A percentile compares a stretch with the other conserved stretches of the same genome.
phyloP scores from a whole-genome alignment of 2,113 vertebrate species.

The Osmerus eperlanus region DNA sequence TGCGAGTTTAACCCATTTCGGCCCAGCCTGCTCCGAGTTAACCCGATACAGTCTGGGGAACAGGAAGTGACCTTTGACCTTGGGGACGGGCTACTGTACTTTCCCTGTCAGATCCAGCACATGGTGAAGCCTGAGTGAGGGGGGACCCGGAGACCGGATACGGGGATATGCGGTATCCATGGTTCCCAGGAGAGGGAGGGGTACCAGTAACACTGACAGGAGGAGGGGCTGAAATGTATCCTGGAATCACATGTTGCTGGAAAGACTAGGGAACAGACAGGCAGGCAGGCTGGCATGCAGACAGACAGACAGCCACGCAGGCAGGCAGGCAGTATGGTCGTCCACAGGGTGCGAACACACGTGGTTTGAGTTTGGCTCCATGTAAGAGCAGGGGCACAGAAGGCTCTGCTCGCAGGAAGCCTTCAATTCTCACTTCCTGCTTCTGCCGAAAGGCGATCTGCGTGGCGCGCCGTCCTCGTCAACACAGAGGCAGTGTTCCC shows the following conservation, averaged over 20 bases:
- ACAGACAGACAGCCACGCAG: conserved; percentile 31
- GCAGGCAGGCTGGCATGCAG: conserved; percentile 29
- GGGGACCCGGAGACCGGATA: conserved; percentile 53
- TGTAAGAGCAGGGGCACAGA: conserved; percentile 65
- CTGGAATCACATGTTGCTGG: conserved; percentile 59
- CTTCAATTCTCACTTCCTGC: conserved; percentile 72
- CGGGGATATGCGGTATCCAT: conserved; percentile 60
- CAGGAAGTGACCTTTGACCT: conserved; percentile 68
- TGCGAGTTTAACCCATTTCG: conserved; percentile 50
- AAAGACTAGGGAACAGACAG: conserved; percentile 41
- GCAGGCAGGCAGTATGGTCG: conserved; percentile 41
- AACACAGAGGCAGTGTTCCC: conserved; percentile 58
- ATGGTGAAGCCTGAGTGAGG: conserved; percentile 57
- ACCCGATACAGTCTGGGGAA: conserved; percentile 56
- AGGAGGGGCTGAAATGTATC: conserved; percentile 62
- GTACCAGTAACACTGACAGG: conserved; percentile 60
- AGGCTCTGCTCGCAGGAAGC: conserved; percentile 67
- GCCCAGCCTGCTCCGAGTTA: conserved; percentile 60
- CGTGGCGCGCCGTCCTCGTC: conserved; percentile 31
- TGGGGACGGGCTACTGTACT: conserved; percentile 69
- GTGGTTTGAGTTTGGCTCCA: conserved; percentile 72
- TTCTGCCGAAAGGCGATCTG: conserved; percentile 67
- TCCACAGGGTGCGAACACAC: conserved; percentile 67
- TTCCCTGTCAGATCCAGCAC: conserved; percentile 67
- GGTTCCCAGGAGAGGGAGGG: conserved; percentile 54